Percentiles rank a stretch among this genome's conserved stretches.
Evolutionary conservation across 37 sponge, comb jelly and placozoan species (phyloP).

Genomic region (Aplysina aerophoba): DNA sequence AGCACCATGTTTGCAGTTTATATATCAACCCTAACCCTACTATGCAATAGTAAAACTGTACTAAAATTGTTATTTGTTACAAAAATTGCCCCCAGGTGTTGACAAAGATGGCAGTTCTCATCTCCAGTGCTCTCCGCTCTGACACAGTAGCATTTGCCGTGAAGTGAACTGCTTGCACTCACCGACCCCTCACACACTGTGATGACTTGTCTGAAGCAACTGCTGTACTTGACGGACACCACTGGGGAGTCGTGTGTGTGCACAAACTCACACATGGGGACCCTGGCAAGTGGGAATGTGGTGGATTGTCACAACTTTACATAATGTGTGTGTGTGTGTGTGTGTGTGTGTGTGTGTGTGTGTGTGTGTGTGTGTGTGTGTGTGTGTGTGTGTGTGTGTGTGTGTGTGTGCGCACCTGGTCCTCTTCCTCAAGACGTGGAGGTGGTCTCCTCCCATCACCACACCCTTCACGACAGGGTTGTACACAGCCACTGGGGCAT

Average conservation of each 20-base stretch:
- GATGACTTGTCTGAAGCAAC: slow-evolving; percentile 79
- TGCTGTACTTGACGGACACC: slow-evolving; percentile 62
- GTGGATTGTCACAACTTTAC: no score
- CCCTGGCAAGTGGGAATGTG: no score
- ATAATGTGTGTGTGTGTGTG: background rate
- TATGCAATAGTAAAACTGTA: no score
- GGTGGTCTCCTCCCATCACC: slow-evolving; percentile 56
- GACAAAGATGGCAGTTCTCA: background rate
- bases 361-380: no score
- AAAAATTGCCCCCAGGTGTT: background rate
- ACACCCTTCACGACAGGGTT: slow-evolving; percentile 48
- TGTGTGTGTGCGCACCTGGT: background rate
- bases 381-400: no score
- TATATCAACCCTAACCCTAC: no score
- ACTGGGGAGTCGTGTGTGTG: slow-evolving; percentile 35
- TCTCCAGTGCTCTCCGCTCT: background rate
- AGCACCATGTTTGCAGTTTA: no score
- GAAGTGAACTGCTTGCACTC: slow-evolving; percentile 11
- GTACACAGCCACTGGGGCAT: slow-evolving; percentile 48
- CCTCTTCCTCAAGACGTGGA: slow-evolving; percentile 31
- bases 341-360: slow-evolving; percentile 36
- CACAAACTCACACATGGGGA: background rate
- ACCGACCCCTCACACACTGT: slow-evolving; percentile 80
- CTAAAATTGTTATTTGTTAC: background rate
- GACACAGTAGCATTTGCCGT: background rate